These are phyloP conservation scores for Noctua comes DNA, from an alignment of 2,888 invertebrate species.

Conservation along the genomic window DNA sequence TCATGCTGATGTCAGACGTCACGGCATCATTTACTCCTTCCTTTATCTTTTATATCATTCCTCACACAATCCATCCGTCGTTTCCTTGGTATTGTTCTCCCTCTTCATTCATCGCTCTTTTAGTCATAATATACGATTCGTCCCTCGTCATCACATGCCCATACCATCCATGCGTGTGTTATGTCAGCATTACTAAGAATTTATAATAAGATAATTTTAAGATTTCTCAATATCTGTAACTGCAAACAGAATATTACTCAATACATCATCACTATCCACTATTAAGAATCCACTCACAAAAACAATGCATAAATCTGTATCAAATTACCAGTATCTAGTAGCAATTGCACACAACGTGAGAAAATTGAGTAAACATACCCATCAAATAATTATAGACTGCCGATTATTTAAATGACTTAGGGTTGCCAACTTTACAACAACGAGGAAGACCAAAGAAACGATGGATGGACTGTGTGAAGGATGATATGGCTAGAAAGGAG, in stretches of 20 bases:
- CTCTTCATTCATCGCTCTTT: no score
- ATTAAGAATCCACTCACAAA: slow-evolving; percentile 12
- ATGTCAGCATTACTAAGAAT: neutral
- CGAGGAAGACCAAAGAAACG: no score
- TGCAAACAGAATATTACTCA: slow-evolving; percentile 28
- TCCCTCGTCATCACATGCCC: no score
- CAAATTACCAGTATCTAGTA: slow-evolving; percentile 28
- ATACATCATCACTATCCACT: slow-evolving; percentile 8
- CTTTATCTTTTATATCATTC: no score
- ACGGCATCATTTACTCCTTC: no score
- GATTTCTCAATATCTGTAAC: slow-evolving; percentile 1
- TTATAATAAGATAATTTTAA: neutral
- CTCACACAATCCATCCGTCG: no score
- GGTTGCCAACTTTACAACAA: slow-evolving; percentile 7
- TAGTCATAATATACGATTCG: no score
- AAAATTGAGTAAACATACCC: slow-evolving; percentile 44
- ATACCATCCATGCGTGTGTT: neutral
- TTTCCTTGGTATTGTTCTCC: no score
- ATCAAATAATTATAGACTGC: slow-evolving; percentile 49
- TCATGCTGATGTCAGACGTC: no score
- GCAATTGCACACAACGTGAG: slow-evolving; percentile 49
- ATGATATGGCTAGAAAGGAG: no score
- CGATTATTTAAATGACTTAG: slow-evolving; percentile 19
- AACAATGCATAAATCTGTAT: slow-evolving; percentile 34
- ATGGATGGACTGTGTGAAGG: no score